A percentile compares a stretch with the other conserved stretches of the same genome.
Evolutionary conservation across 2,797 vertebrate genomes (phyloP).

Genomic region (Aotus griseimembra): DNA sequence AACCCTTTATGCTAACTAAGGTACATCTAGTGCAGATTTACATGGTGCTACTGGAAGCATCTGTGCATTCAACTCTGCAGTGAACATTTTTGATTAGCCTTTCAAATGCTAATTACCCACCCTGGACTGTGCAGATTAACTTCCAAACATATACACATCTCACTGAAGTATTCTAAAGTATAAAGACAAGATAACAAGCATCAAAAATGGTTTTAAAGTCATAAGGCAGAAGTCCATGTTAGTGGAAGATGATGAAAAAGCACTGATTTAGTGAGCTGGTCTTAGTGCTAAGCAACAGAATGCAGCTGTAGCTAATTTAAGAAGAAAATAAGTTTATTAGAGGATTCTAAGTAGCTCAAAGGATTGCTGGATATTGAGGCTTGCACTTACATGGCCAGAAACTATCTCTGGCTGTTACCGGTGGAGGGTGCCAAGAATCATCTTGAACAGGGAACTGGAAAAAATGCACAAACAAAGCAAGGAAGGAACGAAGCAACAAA

Average conservation of each 20-base stretch:
- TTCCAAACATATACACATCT: constrained; percentile 11
- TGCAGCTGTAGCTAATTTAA: background rate
- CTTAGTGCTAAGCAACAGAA: background rate
- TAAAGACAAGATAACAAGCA: constrained; percentile 11
- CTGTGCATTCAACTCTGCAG: background rate
- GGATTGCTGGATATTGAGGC: background rate
- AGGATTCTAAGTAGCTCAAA: background rate
- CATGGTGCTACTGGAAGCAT: background rate
- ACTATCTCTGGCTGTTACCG: background rate
- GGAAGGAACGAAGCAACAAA: background rate
- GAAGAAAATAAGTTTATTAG: background rate
- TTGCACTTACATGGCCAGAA: background rate
- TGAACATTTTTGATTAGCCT: constrained; percentile 45
- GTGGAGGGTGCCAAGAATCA: background rate
- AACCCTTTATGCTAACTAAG: constrained; percentile 42
- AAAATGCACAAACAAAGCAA: background rate
- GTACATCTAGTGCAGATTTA: constrained; percentile 12
- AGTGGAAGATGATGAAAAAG: constrained; percentile 23
- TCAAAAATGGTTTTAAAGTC: constrained; percentile 34
- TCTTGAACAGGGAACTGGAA: background rate
- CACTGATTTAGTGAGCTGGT: background rate
- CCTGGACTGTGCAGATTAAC: background rate
- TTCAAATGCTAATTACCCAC: constrained; percentile 61
- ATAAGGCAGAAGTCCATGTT: background rate
- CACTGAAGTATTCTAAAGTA: constrained; percentile 44